Percentiles rank a stretch among this genome's conserved stretches.
Evolutionary conservation across 2,113 vertebrate genomes (phyloP).

Genomic region (Cyphomyrus plagiostoma): DNA sequence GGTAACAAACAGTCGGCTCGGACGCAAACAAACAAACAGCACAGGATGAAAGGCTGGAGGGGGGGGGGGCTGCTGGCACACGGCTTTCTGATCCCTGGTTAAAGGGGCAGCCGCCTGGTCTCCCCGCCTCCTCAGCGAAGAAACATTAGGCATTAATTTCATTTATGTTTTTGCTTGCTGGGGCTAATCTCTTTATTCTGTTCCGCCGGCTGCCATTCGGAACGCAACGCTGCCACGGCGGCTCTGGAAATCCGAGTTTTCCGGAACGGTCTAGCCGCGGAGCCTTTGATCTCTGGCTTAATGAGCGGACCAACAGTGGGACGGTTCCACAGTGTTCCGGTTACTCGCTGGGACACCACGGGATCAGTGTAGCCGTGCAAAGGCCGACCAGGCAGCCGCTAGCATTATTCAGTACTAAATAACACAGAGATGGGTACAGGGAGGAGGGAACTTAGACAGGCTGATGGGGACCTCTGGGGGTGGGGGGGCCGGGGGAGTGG

Average conservation of each 20-base stretch:
- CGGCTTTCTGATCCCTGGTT: neutral
- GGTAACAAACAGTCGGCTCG: conserved; percentile 10
- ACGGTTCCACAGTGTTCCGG: neutral
- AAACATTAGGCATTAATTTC: neutral
- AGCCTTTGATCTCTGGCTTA: conserved; percentile 12
- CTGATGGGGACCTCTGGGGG: neutral
- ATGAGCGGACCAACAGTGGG: neutral
- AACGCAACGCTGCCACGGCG: neutral
- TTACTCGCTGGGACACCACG: neutral
- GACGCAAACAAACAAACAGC: neutral
- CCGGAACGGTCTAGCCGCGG: neutral
- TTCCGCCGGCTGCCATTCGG: neutral
- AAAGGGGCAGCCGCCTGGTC: neutral
- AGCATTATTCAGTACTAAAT: too few relatives aligned
- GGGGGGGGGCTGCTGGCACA: too few relatives aligned
- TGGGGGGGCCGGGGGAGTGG: neutral
- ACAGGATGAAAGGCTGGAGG: neutral
- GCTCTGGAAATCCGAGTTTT: neutral
- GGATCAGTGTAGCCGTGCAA: neutral
- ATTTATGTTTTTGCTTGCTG: neutral
- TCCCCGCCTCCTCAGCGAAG: neutral
- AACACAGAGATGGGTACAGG: neutral
- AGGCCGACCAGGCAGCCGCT: neutral
- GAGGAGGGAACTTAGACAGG: neutral
- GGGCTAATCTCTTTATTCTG: neutral